Conservation (phyloP, 1,140 invertebrate genomes). For the Triops cancriformis region DNA sequence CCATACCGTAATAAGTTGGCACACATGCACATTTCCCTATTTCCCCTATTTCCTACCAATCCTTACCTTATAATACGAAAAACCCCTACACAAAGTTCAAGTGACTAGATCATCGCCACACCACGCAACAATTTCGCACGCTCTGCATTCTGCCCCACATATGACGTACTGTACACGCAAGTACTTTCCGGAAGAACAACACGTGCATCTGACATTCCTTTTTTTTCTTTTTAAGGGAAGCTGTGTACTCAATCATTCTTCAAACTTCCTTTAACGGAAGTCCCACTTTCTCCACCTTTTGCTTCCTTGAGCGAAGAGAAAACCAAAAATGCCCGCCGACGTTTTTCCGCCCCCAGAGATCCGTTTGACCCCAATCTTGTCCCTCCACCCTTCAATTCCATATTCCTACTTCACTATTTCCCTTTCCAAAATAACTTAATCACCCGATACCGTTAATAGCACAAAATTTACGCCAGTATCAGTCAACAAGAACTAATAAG, state of each 20-base stretch:
- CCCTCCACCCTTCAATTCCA: background rate
- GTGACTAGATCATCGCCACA: no score
- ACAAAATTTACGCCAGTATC: no score
- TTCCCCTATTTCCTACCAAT: no score
- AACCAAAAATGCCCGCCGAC: background rate
- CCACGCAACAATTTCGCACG: background rate
- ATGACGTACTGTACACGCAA: background rate
- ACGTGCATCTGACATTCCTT: no score
- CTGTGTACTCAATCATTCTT: background rate
- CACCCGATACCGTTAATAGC: no score
- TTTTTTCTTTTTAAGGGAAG: background rate
- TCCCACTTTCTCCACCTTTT: background rate
- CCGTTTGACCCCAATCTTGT: background rate
- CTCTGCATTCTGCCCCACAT: background rate
- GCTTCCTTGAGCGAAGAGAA: background rate
- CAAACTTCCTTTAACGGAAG: background rate
- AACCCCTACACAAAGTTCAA: no score
- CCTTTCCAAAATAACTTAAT: no score
- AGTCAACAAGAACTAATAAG: no score
- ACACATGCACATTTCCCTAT: no score
- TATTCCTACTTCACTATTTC: background rate
- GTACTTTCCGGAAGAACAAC: no score
- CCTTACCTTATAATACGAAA: no score
- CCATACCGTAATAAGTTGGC: no score
- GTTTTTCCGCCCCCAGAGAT: background rate